phyloP scores from a whole-genome alignment of 2,888 invertebrate species.

The Tenodera sinensis region DNA sequence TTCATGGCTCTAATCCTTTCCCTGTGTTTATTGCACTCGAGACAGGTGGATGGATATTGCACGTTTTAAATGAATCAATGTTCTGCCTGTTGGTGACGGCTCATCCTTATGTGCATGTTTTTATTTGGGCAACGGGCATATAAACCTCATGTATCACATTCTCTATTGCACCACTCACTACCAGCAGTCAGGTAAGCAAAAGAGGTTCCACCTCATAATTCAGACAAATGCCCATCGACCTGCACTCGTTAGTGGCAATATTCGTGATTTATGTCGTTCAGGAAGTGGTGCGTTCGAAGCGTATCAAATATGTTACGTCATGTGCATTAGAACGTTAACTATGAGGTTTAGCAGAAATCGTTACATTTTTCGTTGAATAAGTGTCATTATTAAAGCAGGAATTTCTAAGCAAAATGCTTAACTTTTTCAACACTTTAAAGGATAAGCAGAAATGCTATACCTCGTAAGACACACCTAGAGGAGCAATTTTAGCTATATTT shows the following conservation, averaged over 20 bases:
- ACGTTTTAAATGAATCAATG: background rate
- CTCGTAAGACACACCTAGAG: too few species aligned
- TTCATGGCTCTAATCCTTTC: background rate
- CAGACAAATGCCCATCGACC: background rate
- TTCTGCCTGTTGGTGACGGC: background rate
- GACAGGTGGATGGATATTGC: background rate
- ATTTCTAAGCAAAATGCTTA: too few species aligned
- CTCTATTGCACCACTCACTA: background rate
- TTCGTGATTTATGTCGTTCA: background rate
- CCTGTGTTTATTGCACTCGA: background rate
- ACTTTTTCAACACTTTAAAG: too few species aligned
- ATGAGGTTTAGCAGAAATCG: background rate
- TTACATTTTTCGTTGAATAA: background rate
- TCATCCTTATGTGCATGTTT: background rate
- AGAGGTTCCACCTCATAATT: background rate
- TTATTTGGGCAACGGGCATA: background rate
- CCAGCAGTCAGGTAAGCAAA: background rate
- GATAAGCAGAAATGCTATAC: too few species aligned
- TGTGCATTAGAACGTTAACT: background rate
- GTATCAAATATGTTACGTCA: background rate
- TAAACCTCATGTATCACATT: background rate
- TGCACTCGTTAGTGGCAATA: background rate
- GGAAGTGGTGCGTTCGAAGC: background rate
- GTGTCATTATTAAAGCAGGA: too few species aligned
- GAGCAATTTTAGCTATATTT: too few species aligned